Evolutionary conservation across 2,888 invertebrate genomes (phyloP), one percentile per base, ranked within the genome.

Genomic region (Baccha elongata): DNA sequence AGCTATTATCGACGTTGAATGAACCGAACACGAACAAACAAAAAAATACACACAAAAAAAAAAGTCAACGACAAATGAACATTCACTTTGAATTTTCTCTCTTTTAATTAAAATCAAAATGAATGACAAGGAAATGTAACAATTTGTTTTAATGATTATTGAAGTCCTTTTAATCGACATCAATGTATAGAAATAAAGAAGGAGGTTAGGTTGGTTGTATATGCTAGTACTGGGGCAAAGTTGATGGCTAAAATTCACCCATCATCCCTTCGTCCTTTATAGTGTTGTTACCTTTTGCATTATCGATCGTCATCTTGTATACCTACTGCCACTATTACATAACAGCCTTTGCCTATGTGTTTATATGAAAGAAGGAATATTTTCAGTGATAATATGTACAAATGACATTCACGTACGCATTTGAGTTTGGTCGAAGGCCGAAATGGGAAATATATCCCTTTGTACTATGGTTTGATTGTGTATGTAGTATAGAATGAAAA

Each of bases 131-230:
- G 55, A 83, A 73, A 83, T 83, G 83, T 83, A 67, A 83, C 83
- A 83, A 83, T 83, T 83, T 78, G 78, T 78, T 78, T 83, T 83
- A 83, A 83, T 83, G 83, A 83, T 72, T 83, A 83, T 83, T 83
- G 76, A 83, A 76, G 83, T 83, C 72, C 67, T 72, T 83, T 72
- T 68, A 71, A 83, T 76, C 60, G 75, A 40, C 75, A 69, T 64
- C 23, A 32, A 62, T 46, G 44, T 44, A 35, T 26, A n/a, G n/a
- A n/a, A n/a, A n/a, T n/a, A n/a, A 44, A 11, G 26, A 40, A n/a
- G 32, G 68, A 8, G 35, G 42, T 50, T 21, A 32, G 29, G 29
- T 32, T 32, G 29, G 29, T 8, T 3, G 29, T 4, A n/a, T 21
- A 23, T 55, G 35, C 32, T 21, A 10, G 13, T 40, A 7, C 13